Conservation (phyloP, 1,140 invertebrate genomes). For the Zaprionus camerounensis region DNA sequence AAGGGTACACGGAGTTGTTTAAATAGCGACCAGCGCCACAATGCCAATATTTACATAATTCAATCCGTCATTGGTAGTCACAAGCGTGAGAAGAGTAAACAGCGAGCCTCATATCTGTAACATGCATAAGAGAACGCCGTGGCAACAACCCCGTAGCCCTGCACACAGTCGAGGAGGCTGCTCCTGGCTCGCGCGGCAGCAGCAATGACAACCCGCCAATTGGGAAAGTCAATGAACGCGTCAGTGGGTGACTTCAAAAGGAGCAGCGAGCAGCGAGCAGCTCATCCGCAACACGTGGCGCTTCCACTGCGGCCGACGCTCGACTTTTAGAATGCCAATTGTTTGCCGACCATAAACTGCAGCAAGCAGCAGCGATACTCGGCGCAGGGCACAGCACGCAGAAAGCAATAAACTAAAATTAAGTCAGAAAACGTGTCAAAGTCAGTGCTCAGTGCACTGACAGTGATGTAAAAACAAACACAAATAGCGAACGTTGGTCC, state of each 20-base stretch:
- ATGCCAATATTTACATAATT: constrained; percentile 82
- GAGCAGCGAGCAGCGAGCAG: constrained; percentile 15
- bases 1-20: constrained; percentile 58
- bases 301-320: constrained; percentile 34
- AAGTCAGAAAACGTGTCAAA: constrained; percentile 83
- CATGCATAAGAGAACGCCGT: constrained; percentile 40
- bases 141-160: constrained; percentile 15
- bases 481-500: constrained; percentile 73
- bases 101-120: constrained; percentile 48
- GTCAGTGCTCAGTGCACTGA: constrained; percentile 77
- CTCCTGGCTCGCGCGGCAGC: constrained; percentile 27
- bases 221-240: constrained; percentile 62
- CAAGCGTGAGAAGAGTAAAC: constrained; percentile 84
- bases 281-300: constrained; percentile 78
- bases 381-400: constrained; percentile 39
- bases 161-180: not conserved
- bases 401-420: constrained; percentile 83
- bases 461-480: constrained; percentile 78
- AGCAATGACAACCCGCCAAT: constrained; percentile 44
- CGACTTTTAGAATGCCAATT: constrained; percentile 46
- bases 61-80: constrained; percentile 84
- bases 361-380: constrained; percentile 26
- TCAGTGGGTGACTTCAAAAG: constrained; percentile 57
- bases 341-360: constrained; percentile 63
- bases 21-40: constrained; percentile 56